Evolutionary conservation across 2,113 vertebrate genomes (phyloP).

Genomic region (Motacilla tschutschensis): DNA sequence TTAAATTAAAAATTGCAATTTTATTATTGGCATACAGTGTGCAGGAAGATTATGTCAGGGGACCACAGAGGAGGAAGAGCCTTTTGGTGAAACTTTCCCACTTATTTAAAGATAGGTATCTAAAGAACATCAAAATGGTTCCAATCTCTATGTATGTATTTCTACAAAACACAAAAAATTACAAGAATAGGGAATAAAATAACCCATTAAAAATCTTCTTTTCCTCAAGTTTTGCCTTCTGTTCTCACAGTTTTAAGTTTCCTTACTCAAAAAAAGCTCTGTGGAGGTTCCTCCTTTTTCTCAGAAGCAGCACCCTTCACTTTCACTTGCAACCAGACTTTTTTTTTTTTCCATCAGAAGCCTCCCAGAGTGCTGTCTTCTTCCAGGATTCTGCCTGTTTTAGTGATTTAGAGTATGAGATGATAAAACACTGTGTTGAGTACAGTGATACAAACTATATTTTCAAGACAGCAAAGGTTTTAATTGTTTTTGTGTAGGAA

Average conservation of each 20-base stretch:
- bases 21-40: neutral
- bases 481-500: neutral
- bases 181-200: neutral
- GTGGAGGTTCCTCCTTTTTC: neutral
- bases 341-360: neutral
- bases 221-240: neutral
- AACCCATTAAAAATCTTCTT: neutral
- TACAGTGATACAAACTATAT: neutral
- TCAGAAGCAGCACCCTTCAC: neutral
- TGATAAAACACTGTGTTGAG: neutral
- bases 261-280: accelerated
- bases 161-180: neutral
- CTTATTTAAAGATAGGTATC: neutral
- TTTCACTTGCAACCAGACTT: neutral
- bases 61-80: neutral
- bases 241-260: neutral
- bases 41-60: neutral
- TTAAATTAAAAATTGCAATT: neutral
- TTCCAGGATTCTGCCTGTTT: neutral
- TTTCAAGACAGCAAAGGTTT: neutral
- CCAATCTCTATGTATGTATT: neutral
- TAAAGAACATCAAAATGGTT: neutral
- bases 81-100: neutral
- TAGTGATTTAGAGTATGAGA: neutral
- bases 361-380: neutral